Base-by-base conservation (phyloP, 2,888 invertebrate species). In the Drosophila kanekoi region DNA sequence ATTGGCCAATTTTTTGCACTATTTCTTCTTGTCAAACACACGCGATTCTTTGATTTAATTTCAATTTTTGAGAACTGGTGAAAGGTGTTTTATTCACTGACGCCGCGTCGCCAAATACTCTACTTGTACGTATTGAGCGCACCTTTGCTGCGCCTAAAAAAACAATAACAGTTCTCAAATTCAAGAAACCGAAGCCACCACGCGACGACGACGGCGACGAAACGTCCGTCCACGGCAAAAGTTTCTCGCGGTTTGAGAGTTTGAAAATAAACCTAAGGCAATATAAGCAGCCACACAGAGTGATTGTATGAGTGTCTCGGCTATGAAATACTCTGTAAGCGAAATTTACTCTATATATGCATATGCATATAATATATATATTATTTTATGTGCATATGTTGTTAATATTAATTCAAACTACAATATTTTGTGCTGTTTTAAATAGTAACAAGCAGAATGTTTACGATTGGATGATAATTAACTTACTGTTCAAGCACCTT, bases 171-270 rank as follows among this genome's bases (percentile, higher is more conserved):
- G 63, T 63, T 77, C 72, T 68, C 62, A 60, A 75, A 57, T 56
- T 57, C 35, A 67, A 67, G 48, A 37, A 63, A 72, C 61, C 51
- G 48, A 72, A 68, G 58, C 53, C 57, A 64, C 64, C 61, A 72
- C 77, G 69, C 76, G 72, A 77, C 75, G 68, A 62, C 72, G 51
- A 65, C 70, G 58, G 32, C 52, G 62, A 61, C 73, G 62, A 14
- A 35, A 77, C 76, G 76, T 77, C 76, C 76, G 77, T 64, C 63
- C 77, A 64, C 77, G 61, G 54, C 76, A 77, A 75, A 77, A 77
- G 75, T 69, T 41, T 77, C 77, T 77, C 77, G 77, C 76, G 76
- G 52, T 77, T 77, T 76, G 77, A 64, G 61, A 69, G 69, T 43
- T 68, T 47, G 68, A 61, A 72, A 35, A 44, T 63, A 51, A 58